phyloP scores from a whole-genome alignment of 1,140 invertebrate species.

The Bactericera cockerelli region DNA sequence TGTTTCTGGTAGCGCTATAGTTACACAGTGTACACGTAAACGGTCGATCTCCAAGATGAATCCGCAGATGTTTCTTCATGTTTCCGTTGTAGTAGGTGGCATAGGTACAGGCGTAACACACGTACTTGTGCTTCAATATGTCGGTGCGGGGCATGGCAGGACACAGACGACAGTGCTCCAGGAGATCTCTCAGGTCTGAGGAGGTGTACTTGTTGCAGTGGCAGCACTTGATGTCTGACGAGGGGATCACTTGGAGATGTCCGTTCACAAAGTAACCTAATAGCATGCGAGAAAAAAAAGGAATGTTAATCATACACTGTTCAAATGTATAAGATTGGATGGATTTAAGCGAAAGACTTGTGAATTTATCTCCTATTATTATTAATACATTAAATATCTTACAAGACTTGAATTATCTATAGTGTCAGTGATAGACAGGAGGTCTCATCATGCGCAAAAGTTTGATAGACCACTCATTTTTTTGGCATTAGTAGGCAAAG shows the following conservation, averaged over 20 bases:
- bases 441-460: too few species aligned
- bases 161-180: neutral
- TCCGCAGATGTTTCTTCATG: slow-evolving; percentile 5
- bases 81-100: slow-evolving; percentile 1
- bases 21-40: slow-evolving; percentile 3
- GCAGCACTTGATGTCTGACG: neutral
- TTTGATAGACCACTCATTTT: too few species aligned
- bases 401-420: too few species aligned
- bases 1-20: slow-evolving; percentile 1
- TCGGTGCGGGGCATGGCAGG: neutral
- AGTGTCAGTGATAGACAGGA: too few species aligned
- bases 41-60: neutral
- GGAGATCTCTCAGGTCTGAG: slow-evolving; percentile 2
- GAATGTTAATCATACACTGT: too few species aligned
- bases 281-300: too few species aligned
- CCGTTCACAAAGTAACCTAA: slow-evolving; percentile 2
- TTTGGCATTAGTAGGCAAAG: too few species aligned
- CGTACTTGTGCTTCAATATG: neutral
- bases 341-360: too few species aligned
- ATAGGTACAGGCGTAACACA: neutral
- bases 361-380: too few species aligned
- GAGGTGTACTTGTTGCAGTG: neutral
- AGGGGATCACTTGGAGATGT: neutral
- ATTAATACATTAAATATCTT: too few species aligned
- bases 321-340: too few species aligned